Evolutionary conservation across 1,140 invertebrate species (phyloP).

Genomic region (Campodea augens): DNA sequence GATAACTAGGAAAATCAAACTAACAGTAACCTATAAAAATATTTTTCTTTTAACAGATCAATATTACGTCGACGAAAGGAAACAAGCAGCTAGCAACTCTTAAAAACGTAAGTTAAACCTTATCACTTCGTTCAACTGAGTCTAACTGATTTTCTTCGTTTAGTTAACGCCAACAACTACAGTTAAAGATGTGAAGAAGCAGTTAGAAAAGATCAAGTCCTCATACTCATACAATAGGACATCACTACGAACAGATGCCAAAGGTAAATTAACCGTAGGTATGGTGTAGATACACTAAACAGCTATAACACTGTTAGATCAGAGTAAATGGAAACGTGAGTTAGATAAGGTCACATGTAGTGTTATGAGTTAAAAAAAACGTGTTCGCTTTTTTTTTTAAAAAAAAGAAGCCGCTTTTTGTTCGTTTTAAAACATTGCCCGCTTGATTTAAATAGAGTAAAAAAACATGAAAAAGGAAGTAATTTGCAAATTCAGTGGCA

Average conservation of each 20-base stretch:
- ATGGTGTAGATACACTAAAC: constrained; percentile 9
- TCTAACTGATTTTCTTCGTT: constrained; percentile 3
- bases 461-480: no score
- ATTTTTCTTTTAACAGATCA: constrained; percentile 28
- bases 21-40: no score
- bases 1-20: no score
- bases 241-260: constrained; percentile 54
- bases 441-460: no score
- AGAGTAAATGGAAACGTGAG: no score
- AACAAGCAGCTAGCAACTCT: constrained; percentile 36
- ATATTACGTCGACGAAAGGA: constrained; percentile 32
- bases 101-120: constrained; percentile 18
- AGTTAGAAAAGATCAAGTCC: constrained; percentile 46
- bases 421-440: no score
- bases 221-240: constrained; percentile 66
- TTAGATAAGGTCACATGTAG: no score
- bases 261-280: constrained; percentile 39
- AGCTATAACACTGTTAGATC: no score
- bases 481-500: no score
- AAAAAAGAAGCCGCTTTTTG: no score
- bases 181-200: constrained; percentile 52
- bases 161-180: constrained; percentile 35
- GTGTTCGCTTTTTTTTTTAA: no score
- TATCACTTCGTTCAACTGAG: neutral
- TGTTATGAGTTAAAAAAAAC: no score